A percentile compares a stretch with the other conserved stretches of the same genome.
These are phyloP conservation scores for Labroides dimidiatus DNA, from an alignment of 2,797 vertebrate species.

Conservation along the genomic window DNA sequence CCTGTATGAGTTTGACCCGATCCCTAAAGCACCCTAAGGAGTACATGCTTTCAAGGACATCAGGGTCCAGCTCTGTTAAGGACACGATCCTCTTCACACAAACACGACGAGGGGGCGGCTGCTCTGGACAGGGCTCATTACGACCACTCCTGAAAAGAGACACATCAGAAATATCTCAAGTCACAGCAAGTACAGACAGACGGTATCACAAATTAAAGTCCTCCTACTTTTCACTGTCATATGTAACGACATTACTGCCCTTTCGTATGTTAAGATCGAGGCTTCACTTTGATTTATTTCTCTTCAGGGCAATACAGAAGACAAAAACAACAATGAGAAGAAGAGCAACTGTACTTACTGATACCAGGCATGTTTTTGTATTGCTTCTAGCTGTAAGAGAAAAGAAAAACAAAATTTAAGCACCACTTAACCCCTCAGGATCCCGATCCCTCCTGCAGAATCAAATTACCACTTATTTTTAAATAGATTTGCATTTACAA, in stretches of 20 bases:
- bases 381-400: conserved; percentile 88
- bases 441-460: no score
- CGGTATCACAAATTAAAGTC: background rate
- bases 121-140: conserved; percentile 92
- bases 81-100: conserved; percentile 89
- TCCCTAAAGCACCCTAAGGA: conserved; percentile 94
- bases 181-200: background rate
- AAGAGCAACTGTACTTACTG: conserved; percentile 85
- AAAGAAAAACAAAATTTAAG: conserved; percentile 21
- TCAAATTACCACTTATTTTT: no score
- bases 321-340: background rate
- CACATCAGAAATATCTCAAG: background rate
- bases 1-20: conserved; percentile 88
- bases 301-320: background rate
- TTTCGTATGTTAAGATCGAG: no score
- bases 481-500: no score
- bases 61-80: conserved; percentile 90
- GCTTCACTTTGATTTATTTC: no score
- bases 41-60: conserved; percentile 94
- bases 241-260: no score
- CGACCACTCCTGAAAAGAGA: conserved; percentile 84
- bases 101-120: conserved; percentile 88
- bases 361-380: conserved; percentile 95
- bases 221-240: no score
- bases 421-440: no score